phyloP scores from a whole-genome alignment of 92 coral and sea anemone species.

The Meandrina meandrites region DNA sequence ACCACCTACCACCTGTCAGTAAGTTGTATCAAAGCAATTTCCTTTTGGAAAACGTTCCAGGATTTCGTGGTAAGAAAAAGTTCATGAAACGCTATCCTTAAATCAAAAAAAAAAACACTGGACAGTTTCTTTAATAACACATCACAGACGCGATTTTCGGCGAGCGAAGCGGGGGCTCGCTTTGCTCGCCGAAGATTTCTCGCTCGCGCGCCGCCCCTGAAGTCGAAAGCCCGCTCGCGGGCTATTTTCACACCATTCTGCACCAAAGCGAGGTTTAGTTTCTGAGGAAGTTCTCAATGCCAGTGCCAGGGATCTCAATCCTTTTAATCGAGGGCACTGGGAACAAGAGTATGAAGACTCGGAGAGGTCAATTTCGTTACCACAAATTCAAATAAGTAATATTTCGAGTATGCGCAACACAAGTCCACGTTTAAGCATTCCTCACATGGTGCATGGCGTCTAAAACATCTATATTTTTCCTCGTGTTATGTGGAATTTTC shows the following conservation, averaged over 20 bases:
- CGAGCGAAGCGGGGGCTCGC: too few species aligned
- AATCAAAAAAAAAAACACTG: too few species aligned
- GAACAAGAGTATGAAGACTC: neutral
- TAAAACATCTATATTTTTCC: constrained; percentile 32
- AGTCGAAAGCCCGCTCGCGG: too few species aligned
- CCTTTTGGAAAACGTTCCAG: too few species aligned
- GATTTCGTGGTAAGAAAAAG: too few species aligned
- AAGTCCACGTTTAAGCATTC: neutral
- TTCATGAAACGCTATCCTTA: too few species aligned
- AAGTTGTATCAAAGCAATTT: too few species aligned
- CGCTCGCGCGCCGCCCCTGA: too few species aligned
- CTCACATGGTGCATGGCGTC: constrained; percentile 35
- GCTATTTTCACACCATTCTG: neutral
- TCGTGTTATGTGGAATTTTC: constrained; percentile 42
- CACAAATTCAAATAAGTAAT: neutral
- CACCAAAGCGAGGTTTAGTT: constrained; percentile 3
- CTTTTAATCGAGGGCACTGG: neutral
- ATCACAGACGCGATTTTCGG: too few species aligned
- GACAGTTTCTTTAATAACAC: too few species aligned
- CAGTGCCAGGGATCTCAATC: neutral
- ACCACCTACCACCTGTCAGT: too few species aligned
- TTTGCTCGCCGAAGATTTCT: too few species aligned
- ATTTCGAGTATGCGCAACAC: constrained; percentile 2
- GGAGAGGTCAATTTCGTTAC: neutral
- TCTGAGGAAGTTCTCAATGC: neutral